phyloP scores from a whole-genome alignment of 2,113 vertebrate species.

The Garra rufa region DNA sequence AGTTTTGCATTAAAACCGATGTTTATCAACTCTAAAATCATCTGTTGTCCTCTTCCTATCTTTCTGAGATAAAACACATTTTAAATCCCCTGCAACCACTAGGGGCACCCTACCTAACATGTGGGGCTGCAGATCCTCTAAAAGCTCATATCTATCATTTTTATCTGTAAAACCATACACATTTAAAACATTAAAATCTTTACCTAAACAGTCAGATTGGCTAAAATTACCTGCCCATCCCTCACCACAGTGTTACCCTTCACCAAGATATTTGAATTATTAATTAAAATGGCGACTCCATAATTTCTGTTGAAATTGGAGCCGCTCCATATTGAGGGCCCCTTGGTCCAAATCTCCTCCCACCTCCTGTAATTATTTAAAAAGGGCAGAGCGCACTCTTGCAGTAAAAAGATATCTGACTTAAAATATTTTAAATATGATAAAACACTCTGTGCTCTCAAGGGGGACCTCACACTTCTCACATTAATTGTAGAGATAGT shows the following conservation, averaged over 20 bases:
- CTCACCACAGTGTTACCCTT: slow-evolving; percentile 5
- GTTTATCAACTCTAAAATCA: not conserved
- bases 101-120: not conserved
- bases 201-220: not conserved
- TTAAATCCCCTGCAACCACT: not conserved
- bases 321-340: not conserved
- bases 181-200: not conserved
- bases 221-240: not conserved
- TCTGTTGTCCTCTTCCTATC: not conserved
- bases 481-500: too few species aligned
- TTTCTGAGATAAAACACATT: not conserved
- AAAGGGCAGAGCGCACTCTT: slow-evolving; percentile 21
- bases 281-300: not conserved
- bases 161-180: not conserved
- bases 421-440: not conserved
- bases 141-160: not conserved
- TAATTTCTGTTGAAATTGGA: not conserved
- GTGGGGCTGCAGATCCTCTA: not conserved
- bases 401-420: slow-evolving; percentile 40
- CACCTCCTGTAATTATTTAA: rapidly evolving
- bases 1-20: not conserved
- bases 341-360: not conserved
- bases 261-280: not conserved
- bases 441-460: slow-evolving; percentile 36
- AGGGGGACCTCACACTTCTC: not conserved